Percentiles rank a stretch among this genome's conserved stretches.
Conservation (phyloP, 2,113 vertebrate genomes). For the Herpailurus yagouaroundi region DNA sequence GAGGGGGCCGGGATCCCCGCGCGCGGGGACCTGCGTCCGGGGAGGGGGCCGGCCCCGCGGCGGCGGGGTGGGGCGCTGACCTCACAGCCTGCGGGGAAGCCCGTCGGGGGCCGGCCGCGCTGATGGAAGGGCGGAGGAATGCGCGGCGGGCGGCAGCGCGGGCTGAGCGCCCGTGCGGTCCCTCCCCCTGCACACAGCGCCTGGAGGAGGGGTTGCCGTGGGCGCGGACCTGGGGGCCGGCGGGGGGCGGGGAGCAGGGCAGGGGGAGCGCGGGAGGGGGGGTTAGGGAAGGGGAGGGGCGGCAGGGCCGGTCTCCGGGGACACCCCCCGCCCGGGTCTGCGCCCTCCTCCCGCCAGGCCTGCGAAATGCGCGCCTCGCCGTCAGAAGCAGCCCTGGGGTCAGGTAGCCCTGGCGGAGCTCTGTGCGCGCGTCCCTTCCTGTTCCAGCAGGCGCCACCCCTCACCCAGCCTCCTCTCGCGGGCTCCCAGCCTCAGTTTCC, state of each 20-base stretch:
- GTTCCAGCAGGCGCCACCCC: not conserved
- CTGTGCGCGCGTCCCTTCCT: not conserved
- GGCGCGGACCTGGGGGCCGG: not conserved
- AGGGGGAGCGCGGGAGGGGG: too few relatives aligned
- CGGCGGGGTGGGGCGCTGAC: slow-evolving; percentile 51
- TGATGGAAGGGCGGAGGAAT: slow-evolving; percentile 83
- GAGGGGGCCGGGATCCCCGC: not conserved
- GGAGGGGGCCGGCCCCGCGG: not conserved
- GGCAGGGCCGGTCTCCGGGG: not conserved
- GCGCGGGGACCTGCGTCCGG: not conserved
- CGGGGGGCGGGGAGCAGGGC: not conserved
- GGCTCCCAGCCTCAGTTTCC: not conserved
- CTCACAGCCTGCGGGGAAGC: slow-evolving; percentile 30
- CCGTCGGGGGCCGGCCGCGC: not conserved
- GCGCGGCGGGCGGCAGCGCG: slow-evolving; percentile 70
- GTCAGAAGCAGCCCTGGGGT: not conserved
- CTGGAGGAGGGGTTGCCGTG: slow-evolving; percentile 68
- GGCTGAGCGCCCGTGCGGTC: not conserved
- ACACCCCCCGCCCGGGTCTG: not conserved
- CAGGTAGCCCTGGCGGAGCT: not conserved
- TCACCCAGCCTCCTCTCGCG: not conserved
- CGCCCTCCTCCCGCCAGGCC: not conserved
- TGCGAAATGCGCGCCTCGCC: not conserved
- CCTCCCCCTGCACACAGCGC: not conserved
- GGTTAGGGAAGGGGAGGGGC: not conserved